A percentile compares a stretch with the other conserved stretches of the same genome.
These are phyloP conservation scores for Erpetoichthys calabaricus DNA, from an alignment of 2,797 vertebrate genomes.

Conservation along the genomic window DNA sequence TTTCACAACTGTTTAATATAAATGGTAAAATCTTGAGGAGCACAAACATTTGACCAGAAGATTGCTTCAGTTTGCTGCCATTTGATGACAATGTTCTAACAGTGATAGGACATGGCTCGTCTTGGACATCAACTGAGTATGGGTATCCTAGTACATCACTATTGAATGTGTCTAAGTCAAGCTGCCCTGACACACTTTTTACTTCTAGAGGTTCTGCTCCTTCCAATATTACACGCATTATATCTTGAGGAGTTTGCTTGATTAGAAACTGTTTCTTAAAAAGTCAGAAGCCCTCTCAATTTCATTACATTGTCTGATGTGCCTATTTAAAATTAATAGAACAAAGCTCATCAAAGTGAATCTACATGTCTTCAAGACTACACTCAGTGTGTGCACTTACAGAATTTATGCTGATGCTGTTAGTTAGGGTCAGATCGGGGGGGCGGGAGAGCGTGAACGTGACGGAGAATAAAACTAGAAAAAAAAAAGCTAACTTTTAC, in stretches of 20 bases:
- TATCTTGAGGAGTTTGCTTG: conserved; percentile 14
- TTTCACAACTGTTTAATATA: too few relatives aligned
- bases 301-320: conserved; percentile 9
- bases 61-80: conserved; percentile 15
- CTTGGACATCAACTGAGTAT: conserved; percentile 7
- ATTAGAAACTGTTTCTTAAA: conserved; percentile 10
- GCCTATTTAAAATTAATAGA: conserved; percentile 7
- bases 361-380: conserved; percentile 13
- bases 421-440: too few relatives aligned
- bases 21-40: too few relatives aligned
- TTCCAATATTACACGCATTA: conserved; percentile 14
- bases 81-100: conserved; percentile 8
- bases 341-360: conserved; percentile 5
- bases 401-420: too few relatives aligned
- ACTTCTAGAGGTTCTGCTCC: conserved; percentile 12
- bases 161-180: conserved; percentile 9
- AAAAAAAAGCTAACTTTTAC: too few relatives aligned
- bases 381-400: conserved; percentile 5
- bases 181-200: conserved; percentile 9
- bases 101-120: conserved; percentile 3
- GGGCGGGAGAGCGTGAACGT: too few relatives aligned
- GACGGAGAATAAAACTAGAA: too few relatives aligned
- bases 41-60: too few relatives aligned
- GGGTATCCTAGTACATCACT: conserved; percentile 6
- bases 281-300: conserved; percentile 9